These are phyloP conservation scores for Eupithecia subumbrata DNA, from an alignment of 2,888 invertebrate genomes.

Conservation along the genomic window DNA sequence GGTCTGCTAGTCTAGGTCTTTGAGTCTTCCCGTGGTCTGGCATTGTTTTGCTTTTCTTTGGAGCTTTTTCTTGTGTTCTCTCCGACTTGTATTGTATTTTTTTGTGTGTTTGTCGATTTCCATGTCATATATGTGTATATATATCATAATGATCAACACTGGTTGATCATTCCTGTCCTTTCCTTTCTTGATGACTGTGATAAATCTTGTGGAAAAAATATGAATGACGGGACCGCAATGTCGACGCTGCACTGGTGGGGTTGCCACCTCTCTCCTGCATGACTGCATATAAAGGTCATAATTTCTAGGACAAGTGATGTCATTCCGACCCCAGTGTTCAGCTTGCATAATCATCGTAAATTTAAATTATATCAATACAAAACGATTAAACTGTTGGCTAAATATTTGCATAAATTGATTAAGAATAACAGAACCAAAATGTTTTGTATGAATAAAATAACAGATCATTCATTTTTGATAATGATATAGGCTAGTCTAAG, in stretches of 20 bases:
- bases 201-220: too few species aligned
- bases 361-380: neutral
- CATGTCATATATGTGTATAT: too few species aligned
- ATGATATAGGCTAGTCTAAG: constrained; percentile 6
- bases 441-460: neutral
- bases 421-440: neutral
- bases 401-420: constrained; percentile 14
- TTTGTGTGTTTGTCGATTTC: too few species aligned
- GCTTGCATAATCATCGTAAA: constrained; percentile 11
- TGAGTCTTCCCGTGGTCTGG: too few species aligned
- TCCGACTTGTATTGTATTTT: too few species aligned
- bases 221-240: too few species aligned
- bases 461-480: constrained; percentile 5
- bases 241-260: neutral
- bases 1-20: too few species aligned
- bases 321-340: constrained; percentile 22
- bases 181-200: too few species aligned
- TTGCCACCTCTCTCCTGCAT: constrained; percentile 2
- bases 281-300: constrained; percentile 27
- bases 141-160: too few species aligned
- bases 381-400: neutral
- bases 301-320: constrained; percentile 35
- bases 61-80: too few species aligned
- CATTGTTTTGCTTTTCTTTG: too few species aligned
- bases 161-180: too few species aligned